Base-by-base conservation (phyloP, 2,888 invertebrate genomes). In the Lepas anatifera region DNA sequence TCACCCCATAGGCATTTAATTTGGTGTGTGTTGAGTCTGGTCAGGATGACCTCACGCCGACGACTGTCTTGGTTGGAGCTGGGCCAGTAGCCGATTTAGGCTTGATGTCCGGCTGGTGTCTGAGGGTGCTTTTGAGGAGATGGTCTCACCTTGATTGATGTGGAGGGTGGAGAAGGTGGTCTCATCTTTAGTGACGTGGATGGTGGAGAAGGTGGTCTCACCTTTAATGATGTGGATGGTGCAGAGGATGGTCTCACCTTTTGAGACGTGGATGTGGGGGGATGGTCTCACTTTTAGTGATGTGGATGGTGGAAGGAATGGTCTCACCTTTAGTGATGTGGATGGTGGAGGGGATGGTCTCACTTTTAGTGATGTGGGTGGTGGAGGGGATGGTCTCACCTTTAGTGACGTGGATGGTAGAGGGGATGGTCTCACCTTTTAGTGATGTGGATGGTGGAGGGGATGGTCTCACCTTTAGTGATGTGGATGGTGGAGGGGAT, bases 161-260 rank as follows among this genome's bases (percentile, higher is more conserved):
- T 37, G 27, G 11, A 68, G n/a, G 68, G 25, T 52, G 16, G 68
- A 27, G 37, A 22, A 18, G 39, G 13, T 39, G 39, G 39, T 13
- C 39, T 93, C 93, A 69, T 52, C 39, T 39, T 39, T 39, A 25
- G 1, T 18, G 68, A 29, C 16, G 37, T 29, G 41, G 13, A 37
- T 39, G 27, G 67, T 18, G 13, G 46, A 68, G 16, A 37, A 25
- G 69, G 41, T 52, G 67, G 18, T 41, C 72, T 75, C 81, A 89
- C 90, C 89, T 86, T 94, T 94, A 68, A 88, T 89, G 72, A 94
- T 83, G 78, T 92, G 92, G 77, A 94, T 88, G 80, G 92, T 90
- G 13, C n/a, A n/a, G n/a, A n/a, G 25, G 69, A 35, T 18, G 32
- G 18, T 13, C 27, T 46, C 27, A 41, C 25, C n/a, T 68, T 18